phyloP scores from a whole-genome alignment of 2,888 invertebrate genomes.

The Chloroclysta siterata region DNA sequence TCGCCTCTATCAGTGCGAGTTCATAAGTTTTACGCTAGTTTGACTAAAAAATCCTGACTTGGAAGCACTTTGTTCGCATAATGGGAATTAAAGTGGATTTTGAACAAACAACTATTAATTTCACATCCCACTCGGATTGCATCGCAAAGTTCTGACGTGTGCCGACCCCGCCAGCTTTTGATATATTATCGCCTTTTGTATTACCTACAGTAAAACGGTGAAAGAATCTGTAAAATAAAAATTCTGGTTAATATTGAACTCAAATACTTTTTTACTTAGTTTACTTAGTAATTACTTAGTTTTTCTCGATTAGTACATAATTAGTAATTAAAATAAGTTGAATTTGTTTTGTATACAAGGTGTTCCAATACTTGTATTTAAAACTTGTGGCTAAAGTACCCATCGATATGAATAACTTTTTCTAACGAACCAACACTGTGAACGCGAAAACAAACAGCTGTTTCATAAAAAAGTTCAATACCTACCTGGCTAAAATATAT shows the following conservation, averaged over 20 bases:
- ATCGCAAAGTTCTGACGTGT: conserved; percentile 36
- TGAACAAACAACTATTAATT: conserved; percentile 41
- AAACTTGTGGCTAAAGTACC: too few species aligned
- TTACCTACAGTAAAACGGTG: background rate
- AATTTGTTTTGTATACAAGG: too few species aligned
- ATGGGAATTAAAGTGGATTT: conserved; percentile 29
- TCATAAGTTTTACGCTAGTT: background rate
- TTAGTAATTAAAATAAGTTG: too few species aligned
- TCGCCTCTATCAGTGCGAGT: background rate
- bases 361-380: too few species aligned
- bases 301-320: too few species aligned
- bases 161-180: conserved; percentile 35
- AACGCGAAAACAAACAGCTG: too few species aligned
- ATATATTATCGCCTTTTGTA: conserved; percentile 27
- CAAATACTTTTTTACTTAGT: background rate
- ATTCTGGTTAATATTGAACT: background rate
- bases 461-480: too few species aligned
- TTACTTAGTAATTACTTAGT: too few species aligned
- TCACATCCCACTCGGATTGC: conserved; percentile 33
- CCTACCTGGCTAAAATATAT: too few species aligned
- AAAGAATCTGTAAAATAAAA: conserved; percentile 7
- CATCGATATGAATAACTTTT: too few species aligned
- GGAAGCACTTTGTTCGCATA: conserved; percentile 9
- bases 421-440: too few species aligned
- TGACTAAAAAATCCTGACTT: background rate